Percentiles rank a stretch among this genome's conserved stretches.
Conservation (phyloP, 2,888 invertebrate species). For the Colostygia pectinataria region DNA sequence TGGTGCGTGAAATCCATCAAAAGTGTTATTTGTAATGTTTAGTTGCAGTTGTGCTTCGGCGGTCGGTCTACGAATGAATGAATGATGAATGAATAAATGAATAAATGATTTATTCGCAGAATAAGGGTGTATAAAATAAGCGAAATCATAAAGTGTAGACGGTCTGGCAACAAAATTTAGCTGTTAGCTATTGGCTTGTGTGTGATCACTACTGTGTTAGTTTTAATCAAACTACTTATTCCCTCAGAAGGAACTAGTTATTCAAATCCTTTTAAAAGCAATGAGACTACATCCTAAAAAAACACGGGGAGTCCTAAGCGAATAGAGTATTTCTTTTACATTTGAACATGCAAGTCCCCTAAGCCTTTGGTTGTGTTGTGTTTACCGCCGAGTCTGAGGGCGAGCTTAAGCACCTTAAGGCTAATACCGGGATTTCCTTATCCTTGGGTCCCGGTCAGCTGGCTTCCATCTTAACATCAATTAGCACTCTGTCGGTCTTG, state of each 20-base stretch:
- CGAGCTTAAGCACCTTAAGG: conserved; percentile 57
- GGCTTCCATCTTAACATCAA: conserved; percentile 58
- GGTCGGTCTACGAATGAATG: no score
- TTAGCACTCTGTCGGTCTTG: conserved; percentile 54
- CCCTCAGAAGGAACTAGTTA: not conserved
- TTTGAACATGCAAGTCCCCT: conserved; percentile 41
- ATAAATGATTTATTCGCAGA: no score
- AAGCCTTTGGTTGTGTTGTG: conserved; percentile 51
- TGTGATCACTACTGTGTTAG: not conserved
- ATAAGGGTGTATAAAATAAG: no score
- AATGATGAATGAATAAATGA: no score
- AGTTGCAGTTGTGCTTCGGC: no score
- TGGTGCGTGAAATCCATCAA: no score
- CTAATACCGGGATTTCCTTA: conserved; percentile 67
- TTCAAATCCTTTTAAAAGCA: conserved; percentile 9
- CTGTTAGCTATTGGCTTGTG: no score
- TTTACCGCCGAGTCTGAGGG: conserved; percentile 50
- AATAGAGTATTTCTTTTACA: conserved; percentile 36
- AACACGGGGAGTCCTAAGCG: conserved; percentile 32
- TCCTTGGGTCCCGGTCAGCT: conserved; percentile 59
- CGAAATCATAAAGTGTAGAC: no score
- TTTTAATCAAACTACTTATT: not conserved
- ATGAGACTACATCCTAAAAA: conserved; percentile 24
- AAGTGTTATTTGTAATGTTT: no score
- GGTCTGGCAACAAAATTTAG: no score